Percentiles rank a stretch among this genome's conserved stretches.
Evolutionary conservation across 2,113 vertebrate genomes (phyloP).

Genomic region (Scytalopus superciliaris): DNA sequence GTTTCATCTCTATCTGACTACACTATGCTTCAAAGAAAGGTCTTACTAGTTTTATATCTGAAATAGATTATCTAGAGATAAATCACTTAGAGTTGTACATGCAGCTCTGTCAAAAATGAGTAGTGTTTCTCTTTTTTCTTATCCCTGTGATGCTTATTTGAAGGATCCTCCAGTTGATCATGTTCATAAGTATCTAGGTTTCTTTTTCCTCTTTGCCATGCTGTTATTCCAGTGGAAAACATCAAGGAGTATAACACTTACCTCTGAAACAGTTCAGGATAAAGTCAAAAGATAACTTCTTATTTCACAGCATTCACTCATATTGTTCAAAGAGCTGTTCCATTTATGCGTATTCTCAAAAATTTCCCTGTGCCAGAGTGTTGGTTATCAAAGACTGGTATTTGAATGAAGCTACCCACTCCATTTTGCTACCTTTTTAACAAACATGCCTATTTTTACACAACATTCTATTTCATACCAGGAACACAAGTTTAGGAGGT

Average conservation of each 20-base stretch:
- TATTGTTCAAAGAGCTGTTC: neutral
- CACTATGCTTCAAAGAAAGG: slow-evolving; percentile 26
- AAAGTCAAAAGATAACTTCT: neutral
- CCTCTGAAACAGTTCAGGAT: neutral
- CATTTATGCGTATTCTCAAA: neutral
- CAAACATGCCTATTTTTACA: neutral
- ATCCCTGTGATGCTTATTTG: neutral
- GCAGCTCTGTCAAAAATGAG: neutral
- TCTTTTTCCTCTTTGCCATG: neutral
- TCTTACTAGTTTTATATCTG: slow-evolving; percentile 19
- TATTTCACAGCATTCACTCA: neutral
- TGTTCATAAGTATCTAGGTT: neutral
- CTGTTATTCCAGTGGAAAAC: neutral
- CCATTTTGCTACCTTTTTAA: neutral
- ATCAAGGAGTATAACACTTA: neutral
- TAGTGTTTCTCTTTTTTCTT: neutral
- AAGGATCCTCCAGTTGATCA: neutral
- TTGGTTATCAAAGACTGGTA: neutral
- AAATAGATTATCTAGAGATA: slow-evolving; percentile 39
- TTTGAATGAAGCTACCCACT: neutral
- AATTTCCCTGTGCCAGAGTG: neutral
- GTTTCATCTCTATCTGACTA: slow-evolving; percentile 20
- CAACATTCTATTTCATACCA: neutral
- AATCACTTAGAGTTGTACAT: neutral
- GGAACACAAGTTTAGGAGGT: neutral